Evolutionary conservation across 2,888 invertebrate species (phyloP), one percentile per base, ranked within the genome.

Genomic region (Thera obeliscata): DNA sequence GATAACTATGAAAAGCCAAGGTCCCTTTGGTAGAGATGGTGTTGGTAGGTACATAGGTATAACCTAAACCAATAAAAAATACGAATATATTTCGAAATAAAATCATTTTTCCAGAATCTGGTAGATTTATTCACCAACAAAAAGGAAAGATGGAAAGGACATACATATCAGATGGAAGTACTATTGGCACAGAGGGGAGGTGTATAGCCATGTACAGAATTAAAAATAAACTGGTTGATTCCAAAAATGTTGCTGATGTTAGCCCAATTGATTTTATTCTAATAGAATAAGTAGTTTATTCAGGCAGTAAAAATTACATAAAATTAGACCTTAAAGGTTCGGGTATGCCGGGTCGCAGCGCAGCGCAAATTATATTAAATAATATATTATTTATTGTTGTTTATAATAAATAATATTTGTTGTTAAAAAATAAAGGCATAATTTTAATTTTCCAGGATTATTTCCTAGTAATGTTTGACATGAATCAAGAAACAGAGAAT

Each of bases 141-240:
- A 92, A 84, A 77, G 84, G 86, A 7, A 83, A 75, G 62, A 89
- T 95, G 74, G 93, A 94, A 72, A 94, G 96, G 61, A 89, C 95
- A 1, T 95, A 96, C 68, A 89, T 97, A 61, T 95, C 96, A 0
- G 95, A 95, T 82, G 96, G 96, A 33, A 85, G 88, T 35, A 87
- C 90, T 35, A 90, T 95, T 73, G 85, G 93, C 64, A 91, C 96
- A 35, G 90, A 89, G 65, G 96, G 96, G 3, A 93, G 89, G 78
- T 96, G 96, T 84, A 92, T 97, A n/a, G 95, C 95, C 48, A 95
- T 96, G 76, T 96, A 96, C 81, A 95, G 96, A 74, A 93, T 95
- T 12, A 94, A 91, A 73, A 95, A 95, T 68, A 93, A 94, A 73
- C 86, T 88, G 9, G 89, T 97, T 54, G 96, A 96, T 66, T 83